Evolutionary conservation across 1,140 invertebrate genomes (phyloP).

Genomic region (Lanistes nyassanus): DNA sequence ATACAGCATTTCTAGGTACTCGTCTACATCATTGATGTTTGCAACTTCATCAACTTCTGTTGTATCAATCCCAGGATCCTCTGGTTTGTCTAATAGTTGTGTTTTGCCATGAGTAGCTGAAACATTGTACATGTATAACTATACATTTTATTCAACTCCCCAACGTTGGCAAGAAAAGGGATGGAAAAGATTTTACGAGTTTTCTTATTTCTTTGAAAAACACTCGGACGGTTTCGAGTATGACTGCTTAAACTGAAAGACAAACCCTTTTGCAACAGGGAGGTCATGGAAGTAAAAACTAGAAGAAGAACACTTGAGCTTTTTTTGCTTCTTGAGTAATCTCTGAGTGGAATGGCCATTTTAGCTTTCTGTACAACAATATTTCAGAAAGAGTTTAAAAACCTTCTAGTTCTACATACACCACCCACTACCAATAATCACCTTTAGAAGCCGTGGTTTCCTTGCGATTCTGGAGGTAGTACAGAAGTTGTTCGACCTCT

Average conservation of each 20-base stretch:
- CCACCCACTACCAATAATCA: conserved; percentile 22
- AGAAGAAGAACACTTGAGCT: not conserved
- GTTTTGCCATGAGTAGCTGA: conserved; percentile 55
- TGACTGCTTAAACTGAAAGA: not conserved
- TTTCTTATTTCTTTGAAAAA: not conserved
- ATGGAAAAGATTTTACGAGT: not conserved
- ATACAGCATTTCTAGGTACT: conserved; percentile 96
- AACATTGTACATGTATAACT: not conserved
- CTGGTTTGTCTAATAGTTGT: conserved; percentile 59
- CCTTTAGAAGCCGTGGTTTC: conserved; percentile 61
- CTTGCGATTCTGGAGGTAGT: conserved; percentile 88
- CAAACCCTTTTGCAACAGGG: not conserved
- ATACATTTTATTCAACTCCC: too few species aligned
- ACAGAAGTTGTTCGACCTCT: conserved; percentile 92
- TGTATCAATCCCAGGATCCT: conserved; percentile 58
- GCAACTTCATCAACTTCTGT: conserved; percentile 72
- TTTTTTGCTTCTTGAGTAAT: not conserved
- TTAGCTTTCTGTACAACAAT: not conserved
- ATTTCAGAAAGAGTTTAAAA: not conserved
- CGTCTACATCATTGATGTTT: conserved; percentile 80
- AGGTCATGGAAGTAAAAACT: not conserved
- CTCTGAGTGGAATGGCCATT: not conserved
- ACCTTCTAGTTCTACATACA: not conserved
- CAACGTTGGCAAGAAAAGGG: too few species aligned
- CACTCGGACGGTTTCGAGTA: not conserved